A percentile compares a stretch with the other conserved stretches of the same genome.
phyloP scores from a whole-genome alignment of 2,113 vertebrate genomes.

The Scatophagus argus region DNA sequence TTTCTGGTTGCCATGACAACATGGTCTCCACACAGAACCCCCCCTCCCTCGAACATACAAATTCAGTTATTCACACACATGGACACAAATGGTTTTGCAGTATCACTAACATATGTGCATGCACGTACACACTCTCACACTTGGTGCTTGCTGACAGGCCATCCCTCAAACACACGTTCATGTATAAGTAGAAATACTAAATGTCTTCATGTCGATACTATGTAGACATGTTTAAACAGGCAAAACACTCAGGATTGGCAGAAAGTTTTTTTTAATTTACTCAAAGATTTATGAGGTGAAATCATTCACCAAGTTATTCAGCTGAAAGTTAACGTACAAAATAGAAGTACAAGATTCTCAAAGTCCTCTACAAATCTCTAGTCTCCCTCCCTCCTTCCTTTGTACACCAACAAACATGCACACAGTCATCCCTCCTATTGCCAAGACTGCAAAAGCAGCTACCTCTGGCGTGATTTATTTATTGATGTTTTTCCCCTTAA shows the following conservation, averaged over 20 bases:
- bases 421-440: constrained; percentile 26
- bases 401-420: constrained; percentile 19
- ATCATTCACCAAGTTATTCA: constrained; percentile 36
- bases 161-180: constrained; percentile 16
- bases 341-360: constrained; percentile 37
- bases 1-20: constrained; percentile 81
- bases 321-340: constrained; percentile 42
- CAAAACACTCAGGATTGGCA: constrained; percentile 13
- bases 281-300: constrained; percentile 42
- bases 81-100: constrained; percentile 65
- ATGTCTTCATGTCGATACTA: not conserved
- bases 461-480: constrained; percentile 80
- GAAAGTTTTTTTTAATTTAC: constrained; percentile 3
- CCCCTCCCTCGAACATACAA: constrained; percentile 75
- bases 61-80: constrained; percentile 84
- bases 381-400: constrained; percentile 11
- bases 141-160: constrained; percentile 11
- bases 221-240: constrained; percentile 11
- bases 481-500: constrained; percentile 81
- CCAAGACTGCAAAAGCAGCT: constrained; percentile 50
- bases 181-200: not conserved
- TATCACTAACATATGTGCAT: constrained; percentile 65
- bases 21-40: constrained; percentile 65
- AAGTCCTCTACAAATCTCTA: constrained; percentile 24
- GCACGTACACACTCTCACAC: constrained; percentile 48